Conservation (phyloP, 2,888 invertebrate genomes). For the Antheraea assamensis region DNA sequence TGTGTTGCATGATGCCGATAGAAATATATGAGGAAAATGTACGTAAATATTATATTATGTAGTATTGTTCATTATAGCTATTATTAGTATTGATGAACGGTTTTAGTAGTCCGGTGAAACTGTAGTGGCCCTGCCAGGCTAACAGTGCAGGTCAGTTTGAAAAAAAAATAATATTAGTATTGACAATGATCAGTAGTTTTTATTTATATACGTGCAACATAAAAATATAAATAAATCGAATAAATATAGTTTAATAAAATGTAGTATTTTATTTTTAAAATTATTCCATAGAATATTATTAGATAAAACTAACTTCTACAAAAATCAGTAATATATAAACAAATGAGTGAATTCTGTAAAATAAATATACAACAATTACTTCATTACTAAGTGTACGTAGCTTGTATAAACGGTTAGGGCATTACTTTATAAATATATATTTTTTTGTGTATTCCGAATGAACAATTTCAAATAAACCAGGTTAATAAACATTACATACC, state of each 20-base stretch:
- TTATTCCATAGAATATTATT: not conserved
- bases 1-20: not conserved
- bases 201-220: not conserved
- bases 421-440: too few species aligned
- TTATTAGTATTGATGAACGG: not conserved
- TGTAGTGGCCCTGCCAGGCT: too few species aligned
- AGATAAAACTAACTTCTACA: not conserved
- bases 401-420: not conserved
- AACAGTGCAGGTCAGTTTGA: too few species aligned
- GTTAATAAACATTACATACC: not conserved
- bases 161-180: not conserved
- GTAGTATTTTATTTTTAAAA: not conserved
- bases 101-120: too few species aligned
- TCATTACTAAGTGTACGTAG: not conserved
- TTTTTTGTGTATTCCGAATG: too few species aligned
- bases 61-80: not conserved
- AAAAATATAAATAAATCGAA: not conserved
- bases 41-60: not conserved
- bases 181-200: not conserved
- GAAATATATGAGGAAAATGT: not conserved
- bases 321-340: not conserved
- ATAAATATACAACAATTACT: too few species aligned
- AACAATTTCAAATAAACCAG: not conserved
- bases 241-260: not conserved
- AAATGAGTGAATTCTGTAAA: not conserved